Conservation (phyloP, 2,888 invertebrate species). For the Andrena marginata region DNA sequence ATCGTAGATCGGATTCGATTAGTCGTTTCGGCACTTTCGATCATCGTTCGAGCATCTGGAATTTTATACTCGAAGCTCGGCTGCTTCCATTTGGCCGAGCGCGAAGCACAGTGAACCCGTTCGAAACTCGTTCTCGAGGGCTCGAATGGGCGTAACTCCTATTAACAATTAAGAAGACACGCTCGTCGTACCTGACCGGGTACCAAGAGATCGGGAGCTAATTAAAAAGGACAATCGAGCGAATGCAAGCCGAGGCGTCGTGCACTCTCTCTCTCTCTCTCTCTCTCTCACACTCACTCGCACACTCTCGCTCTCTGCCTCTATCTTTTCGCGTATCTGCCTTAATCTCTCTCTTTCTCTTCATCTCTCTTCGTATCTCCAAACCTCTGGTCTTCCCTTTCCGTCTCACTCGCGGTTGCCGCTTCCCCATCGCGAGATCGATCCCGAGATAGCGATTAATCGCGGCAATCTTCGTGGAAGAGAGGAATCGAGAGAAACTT, state of each 20-base stretch:
- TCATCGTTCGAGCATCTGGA: conserved; percentile 23
- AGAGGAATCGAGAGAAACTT: conserved; percentile 34
- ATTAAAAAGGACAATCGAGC: conserved; percentile 73
- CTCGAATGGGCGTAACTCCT: conserved; percentile 70
- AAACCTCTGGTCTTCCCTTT: conserved; percentile 46
- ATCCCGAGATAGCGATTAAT: conserved; percentile 49
- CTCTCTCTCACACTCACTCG: not conserved
- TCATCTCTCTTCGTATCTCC: conserved; percentile 5
- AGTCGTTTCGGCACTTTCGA: conserved; percentile 27
- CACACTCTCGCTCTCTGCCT: not conserved
- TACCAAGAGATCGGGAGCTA: conserved; percentile 61
- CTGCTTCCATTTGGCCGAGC: conserved; percentile 24
- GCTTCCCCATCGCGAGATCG: conserved; percentile 50
- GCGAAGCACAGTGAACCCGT: conserved; percentile 15
- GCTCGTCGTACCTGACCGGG: conserved; percentile 44
- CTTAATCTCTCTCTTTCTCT: not conserved
- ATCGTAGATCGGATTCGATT: conserved; percentile 28
- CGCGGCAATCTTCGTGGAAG: conserved; percentile 52
- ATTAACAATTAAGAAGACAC: conserved; percentile 76
- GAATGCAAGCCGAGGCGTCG: conserved; percentile 40
- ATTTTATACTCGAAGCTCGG: conserved; percentile 3
- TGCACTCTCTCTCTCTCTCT: not conserved
- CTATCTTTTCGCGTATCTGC: not conserved
- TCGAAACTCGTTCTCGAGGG: conserved; percentile 66
- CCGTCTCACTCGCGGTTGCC: not conserved